phyloP scores from a whole-genome alignment of 2,888 invertebrate species.

The Marasmarcha lunaedactyla region DNA sequence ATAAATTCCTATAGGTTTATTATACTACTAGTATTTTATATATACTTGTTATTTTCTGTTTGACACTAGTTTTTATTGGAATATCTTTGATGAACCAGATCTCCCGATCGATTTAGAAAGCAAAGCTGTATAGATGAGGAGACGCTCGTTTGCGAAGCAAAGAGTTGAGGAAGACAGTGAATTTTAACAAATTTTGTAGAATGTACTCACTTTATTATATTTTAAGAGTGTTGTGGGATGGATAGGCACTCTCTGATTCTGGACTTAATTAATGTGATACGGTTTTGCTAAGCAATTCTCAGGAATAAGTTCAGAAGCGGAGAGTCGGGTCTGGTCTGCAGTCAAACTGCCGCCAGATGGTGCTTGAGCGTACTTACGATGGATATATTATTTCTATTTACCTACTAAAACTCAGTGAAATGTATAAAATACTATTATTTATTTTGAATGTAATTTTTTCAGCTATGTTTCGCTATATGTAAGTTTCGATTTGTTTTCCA shows the following conservation, averaged over 20 bases:
- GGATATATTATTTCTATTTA: constrained; percentile 42
- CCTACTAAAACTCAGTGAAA: constrained; percentile 35
- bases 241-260: background rate
- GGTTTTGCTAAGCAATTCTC: constrained; percentile 28
- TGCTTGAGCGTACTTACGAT: constrained; percentile 65
- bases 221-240: background rate
- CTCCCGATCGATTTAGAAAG: constrained; percentile 39
- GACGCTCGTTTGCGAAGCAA: constrained; percentile 1
- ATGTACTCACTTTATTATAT: background rate
- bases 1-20: constrained; percentile 62
- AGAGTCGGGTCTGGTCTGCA: constrained; percentile 24
- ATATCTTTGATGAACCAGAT: constrained; percentile 41
- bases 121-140: constrained; percentile 8
- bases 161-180: constrained; percentile 4
- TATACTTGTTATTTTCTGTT: constrained; percentile 54
- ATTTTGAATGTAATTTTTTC: constrained; percentile 24
- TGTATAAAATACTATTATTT: constrained; percentile 38
- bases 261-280: background rate
- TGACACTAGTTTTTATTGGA: constrained; percentile 34
- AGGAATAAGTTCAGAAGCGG: constrained; percentile 16
- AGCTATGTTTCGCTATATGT: constrained; percentile 24
- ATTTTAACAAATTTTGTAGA: background rate
- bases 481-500: constrained; percentile 24
- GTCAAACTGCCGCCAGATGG: constrained; percentile 56
- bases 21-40: constrained; percentile 56